These are phyloP conservation scores for Pterocles gutturalis DNA, from an alignment of 2,113 vertebrate species.

Conservation along the genomic window DNA sequence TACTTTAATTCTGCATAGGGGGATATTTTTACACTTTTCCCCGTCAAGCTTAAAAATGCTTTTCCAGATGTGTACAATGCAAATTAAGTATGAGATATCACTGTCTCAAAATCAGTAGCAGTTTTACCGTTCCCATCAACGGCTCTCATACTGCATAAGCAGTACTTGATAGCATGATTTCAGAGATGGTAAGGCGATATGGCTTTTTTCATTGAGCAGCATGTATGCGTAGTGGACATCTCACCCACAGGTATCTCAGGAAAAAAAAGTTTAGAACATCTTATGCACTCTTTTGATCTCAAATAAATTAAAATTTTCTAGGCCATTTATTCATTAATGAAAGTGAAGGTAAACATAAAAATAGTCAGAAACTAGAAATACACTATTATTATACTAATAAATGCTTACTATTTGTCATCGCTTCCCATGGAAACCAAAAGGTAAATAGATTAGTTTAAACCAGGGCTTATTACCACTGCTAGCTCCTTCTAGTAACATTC, in stretches of 20 bases:
- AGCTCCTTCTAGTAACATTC: neutral
- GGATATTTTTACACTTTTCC: neutral
- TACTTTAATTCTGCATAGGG: neutral
- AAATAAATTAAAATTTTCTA: neutral
- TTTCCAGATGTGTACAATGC: neutral
- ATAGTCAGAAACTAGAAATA: neutral
- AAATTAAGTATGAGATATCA: neutral
- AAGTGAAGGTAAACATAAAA: neutral
- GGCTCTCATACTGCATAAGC: neutral
- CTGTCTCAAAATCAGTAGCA: neutral
- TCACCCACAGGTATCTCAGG: neutral
- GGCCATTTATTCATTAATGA: neutral
- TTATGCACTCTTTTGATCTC: neutral
- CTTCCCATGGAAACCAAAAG: neutral
- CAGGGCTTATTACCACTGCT: neutral
- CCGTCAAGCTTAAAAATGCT: neutral
- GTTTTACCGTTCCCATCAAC: neutral
- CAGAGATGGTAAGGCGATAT: neutral
- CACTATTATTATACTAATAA: neutral
- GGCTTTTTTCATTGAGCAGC: neutral
- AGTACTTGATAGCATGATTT: neutral
- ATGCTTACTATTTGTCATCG: neutral
- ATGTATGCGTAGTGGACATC: accelerated
- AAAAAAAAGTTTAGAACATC: neutral
- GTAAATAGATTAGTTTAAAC: neutral